Conservation (phyloP, 2,888 invertebrate species). For the Pollenia labialis region DNA sequence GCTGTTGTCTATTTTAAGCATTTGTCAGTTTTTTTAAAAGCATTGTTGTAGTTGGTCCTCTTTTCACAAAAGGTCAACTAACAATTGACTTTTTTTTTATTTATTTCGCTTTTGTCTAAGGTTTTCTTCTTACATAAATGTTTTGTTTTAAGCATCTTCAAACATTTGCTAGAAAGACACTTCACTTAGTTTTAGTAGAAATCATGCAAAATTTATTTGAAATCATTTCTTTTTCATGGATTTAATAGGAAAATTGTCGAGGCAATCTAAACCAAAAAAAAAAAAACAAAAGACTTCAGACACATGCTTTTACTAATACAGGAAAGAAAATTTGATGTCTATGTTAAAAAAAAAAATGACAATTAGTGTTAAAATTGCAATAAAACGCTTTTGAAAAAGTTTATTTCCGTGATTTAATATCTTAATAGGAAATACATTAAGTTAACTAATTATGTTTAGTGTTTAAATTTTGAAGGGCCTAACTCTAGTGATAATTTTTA, state of each 20-base stretch:
- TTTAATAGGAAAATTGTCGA: neutral
- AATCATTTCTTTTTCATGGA: slow-evolving; percentile 5
- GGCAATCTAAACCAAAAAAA: neutral
- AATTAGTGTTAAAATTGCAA: too few relatives aligned
- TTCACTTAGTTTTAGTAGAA: neutral
- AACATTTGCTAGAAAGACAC: slow-evolving; percentile 1
- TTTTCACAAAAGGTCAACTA: slow-evolving; percentile 59
- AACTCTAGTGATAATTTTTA: too few relatives aligned
- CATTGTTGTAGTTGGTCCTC: slow-evolving; percentile 20
- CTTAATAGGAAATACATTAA: too few relatives aligned
- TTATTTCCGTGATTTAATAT: too few relatives aligned
- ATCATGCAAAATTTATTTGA: slow-evolving; percentile 26
- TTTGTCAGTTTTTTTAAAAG: slow-evolving; percentile 27
- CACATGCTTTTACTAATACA: slow-evolving; percentile 21
- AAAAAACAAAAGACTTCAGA: slow-evolving; percentile 47
- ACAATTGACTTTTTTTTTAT: slow-evolving; percentile 56
- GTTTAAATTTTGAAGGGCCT: too few relatives aligned
- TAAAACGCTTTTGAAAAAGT: too few relatives aligned
- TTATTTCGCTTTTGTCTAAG: slow-evolving; percentile 17
- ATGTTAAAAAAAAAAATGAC: neutral
- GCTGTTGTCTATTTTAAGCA: slow-evolving; percentile 19
- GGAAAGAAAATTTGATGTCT: too few relatives aligned
- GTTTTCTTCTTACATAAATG: slow-evolving; percentile 28
- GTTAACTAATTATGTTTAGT: too few relatives aligned
- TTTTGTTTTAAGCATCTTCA: slow-evolving; percentile 11